Conservation (phyloP, 2,797 vertebrate genomes). For the Sorex maritimensis region DNA sequence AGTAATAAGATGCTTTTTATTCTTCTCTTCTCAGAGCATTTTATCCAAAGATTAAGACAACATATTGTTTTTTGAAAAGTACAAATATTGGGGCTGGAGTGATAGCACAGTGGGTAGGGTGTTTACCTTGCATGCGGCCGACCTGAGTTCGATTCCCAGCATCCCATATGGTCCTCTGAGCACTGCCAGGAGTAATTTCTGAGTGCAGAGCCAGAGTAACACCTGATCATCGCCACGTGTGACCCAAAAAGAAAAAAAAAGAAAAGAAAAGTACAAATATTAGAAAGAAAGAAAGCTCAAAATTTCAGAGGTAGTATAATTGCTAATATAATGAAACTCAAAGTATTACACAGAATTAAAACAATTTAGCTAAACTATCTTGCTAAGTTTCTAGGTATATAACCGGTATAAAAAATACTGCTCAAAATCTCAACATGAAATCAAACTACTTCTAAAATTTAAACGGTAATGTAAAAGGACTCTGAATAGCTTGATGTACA, state of each 20-base stretch:
- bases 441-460: background rate
- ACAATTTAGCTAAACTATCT: slow-evolving; percentile 26
- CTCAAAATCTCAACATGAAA: background rate
- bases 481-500: background rate
- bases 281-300: background rate
- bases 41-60: background rate
- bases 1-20: slow-evolving; percentile 12
- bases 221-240: no score
- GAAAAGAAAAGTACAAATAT: background rate
- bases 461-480: background rate
- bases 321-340: background rate
- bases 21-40: background rate
- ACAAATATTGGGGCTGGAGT: background rate
- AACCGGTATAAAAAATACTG: background rate
- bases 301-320: background rate
- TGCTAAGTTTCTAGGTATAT: background rate
- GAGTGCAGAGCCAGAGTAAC: no score
- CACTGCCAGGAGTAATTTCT: no score
- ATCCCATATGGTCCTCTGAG: no score
- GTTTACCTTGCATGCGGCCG: no score
- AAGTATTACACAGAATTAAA: slow-evolving; percentile 34
- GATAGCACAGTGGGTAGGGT: no score
- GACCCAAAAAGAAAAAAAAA: no score
- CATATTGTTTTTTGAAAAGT: background rate
- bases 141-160: no score